Base-by-base conservation (phyloP, 1,140 invertebrate species). In the Drosophila prosaltans region DNA sequence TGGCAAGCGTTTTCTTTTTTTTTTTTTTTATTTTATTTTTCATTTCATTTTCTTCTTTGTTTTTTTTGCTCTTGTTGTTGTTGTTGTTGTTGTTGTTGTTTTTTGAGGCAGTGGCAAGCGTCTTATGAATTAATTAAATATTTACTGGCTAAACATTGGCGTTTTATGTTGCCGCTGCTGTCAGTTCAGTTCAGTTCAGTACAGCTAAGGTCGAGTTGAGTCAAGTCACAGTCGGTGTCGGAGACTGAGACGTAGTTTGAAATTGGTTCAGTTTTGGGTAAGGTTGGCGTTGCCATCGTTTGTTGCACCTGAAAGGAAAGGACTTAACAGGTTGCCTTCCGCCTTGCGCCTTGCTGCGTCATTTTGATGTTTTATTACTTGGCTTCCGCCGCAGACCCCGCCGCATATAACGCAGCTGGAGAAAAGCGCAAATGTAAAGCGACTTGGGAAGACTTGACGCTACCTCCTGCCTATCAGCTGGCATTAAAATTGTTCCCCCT, bases 91-190 rank as follows among this genome's bases (percentile, higher is more conserved):
- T 48, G 45, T 24, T 48, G 16, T 21, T 48, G 7, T 9, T 51
- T 21, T 9, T 16, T 16, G 16, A 16, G 16, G 16, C 16, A 16
- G 16, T 16, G 16, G 16, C 16, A 16, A 16, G 54, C 64, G 72
- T 69, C 74, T 78, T 81, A 84, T 81, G 80, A 89, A 89, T 89
- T 89, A 89, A 89, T 89, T 89, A 89, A 89, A 84, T 89, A 81
- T 89, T 88, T 78, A 72, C 84, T 72, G 74, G 73, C 80, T 80
- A 89, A 78, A 88, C 72, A 82, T 82, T 80, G 72, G 72, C 72
- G 81, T 84, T 84, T 78, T 84, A 80, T 84, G 74, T 78, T 80
- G 43, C 66, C 54, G 26, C 45, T 21, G 39, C 55, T 64, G 39
- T 39, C 63, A 26, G 55, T 21, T 55, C 28, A 26, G 54, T 5